A percentile compares a stretch with the other conserved stretches of the same genome.
These are phyloP conservation scores for Oryzias curvinotus DNA, from an alignment of 2,113 vertebrate species.

Conservation along the genomic window DNA sequence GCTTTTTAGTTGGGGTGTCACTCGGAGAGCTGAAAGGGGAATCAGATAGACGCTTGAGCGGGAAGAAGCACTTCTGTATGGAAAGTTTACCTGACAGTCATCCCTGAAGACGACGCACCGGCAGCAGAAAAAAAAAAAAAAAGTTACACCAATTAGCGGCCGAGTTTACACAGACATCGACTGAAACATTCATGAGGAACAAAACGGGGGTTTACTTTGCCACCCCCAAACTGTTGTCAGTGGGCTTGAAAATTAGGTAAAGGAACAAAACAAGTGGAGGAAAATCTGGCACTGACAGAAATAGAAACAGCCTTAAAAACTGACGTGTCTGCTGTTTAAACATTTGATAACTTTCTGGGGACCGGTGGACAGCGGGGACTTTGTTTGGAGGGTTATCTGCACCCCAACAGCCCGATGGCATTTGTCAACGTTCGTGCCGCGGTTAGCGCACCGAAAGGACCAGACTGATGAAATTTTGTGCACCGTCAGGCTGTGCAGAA, in stretches of 20 bases:
- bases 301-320: constrained; percentile 5
- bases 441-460: too few species aligned
- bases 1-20: constrained; percentile 69
- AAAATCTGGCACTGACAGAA: constrained; percentile 16
- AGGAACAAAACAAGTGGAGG: constrained; percentile 2
- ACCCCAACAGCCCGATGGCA: too few species aligned
- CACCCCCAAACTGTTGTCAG: constrained; percentile 38
- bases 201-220: constrained; percentile 44
- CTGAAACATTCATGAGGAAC: constrained; percentile 61
- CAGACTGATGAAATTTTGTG: too few species aligned
- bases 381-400: too few species aligned
- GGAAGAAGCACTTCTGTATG: constrained; percentile 54
- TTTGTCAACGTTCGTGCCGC: too few species aligned
- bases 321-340: too few species aligned
- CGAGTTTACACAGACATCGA: constrained; percentile 41
- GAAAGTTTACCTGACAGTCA: constrained; percentile 73
- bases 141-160: constrained; percentile 67
- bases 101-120: constrained; percentile 53
- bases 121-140: constrained; percentile 32
- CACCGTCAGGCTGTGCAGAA: too few species aligned
- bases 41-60: constrained; percentile 66
- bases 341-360: too few species aligned
- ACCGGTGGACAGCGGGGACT: too few species aligned
- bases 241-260: constrained; percentile 26
- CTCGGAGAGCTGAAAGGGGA: constrained; percentile 66